Base-by-base conservation (phyloP, 2,888 invertebrate genomes). In the Catocala sponsa region DNA sequence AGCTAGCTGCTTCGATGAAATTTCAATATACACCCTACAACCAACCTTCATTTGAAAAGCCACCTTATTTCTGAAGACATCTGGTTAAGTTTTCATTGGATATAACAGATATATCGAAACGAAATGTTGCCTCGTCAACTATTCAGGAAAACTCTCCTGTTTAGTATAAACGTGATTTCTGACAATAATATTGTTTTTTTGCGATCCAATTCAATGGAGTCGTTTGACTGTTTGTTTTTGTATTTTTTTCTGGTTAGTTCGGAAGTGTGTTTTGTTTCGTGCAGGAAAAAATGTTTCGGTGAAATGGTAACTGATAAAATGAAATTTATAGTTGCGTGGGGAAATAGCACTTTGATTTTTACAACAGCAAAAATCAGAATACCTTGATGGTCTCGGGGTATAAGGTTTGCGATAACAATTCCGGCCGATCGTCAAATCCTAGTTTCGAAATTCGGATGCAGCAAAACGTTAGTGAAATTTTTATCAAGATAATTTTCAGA, bases 21-120 rank as follows among this genome's bases (percentile, higher is more conserved):
- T 86, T 86, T 86, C 88, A 85, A 88, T 86, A 84, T 71, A 75
- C 67, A 64, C 68, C 61, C 62, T 46, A 57, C 54, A 56, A 43
- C 55, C 62, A 54, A 42, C 51, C 55, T 42, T 12, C 64, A 69
- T 42, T 6, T 46, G 2, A 79, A 74, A 74, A 49, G 50, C 33
- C 32, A 75, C 74, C 55, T 50, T 71, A 75, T 0, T 0, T 4
- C 6, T 38, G 6, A 7, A n/a, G 0, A 0, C 5, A 55, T 65
- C 79, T 32, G 61, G 70, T 60, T 33, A 4, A 56, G 11, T 53
- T 65, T 73, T 5, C 13, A 0, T 10, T 48, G 42, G 13, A 11
- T 5, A 0, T 12, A 25, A 9, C 7, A 0, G 4, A 12, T 6
- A 53, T 71, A 70, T 73, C 65, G 66, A 52, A 59, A 66, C 63